Evolutionary conservation across 1,140 invertebrate species (phyloP), one percentile per base, ranked within the genome.

Genomic region (Drosophila santomea): DNA sequence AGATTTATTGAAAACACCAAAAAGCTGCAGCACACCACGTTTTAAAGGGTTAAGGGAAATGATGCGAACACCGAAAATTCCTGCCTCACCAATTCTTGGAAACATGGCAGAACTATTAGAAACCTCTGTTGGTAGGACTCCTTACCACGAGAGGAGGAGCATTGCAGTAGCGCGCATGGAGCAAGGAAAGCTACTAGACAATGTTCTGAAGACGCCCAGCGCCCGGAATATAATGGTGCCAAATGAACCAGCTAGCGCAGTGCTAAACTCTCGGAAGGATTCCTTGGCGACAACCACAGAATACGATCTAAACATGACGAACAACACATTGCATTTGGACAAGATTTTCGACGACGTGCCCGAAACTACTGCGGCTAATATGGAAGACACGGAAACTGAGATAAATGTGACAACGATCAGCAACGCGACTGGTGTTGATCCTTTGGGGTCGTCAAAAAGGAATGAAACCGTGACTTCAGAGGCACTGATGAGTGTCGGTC

Each of bases 191-290:
- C 44, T 38, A 12, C 60, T 78, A 1, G 86, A 90, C 6, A 20
- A 54, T 47, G 75, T 80, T 50, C 54, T 91, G 7, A 91, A 82
- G 25, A 91, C 90, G 2, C 90, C 90, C 20, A 78, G 86, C 4
- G 90, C 80, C 10, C 85, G 79, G 41, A 73, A 90, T 48, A 68
- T 90, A 4, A 91, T 91, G 90, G 84, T 91, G 45, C 83, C 90
- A n/a, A 78, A 54, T 23, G 72, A 85, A 6, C 90, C 90, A 3
- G 78, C 82, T 2, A 91, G 85, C 48, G 80, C 80, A 0, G 57
- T 91, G 2, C 44, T 91, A 1, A 74, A 90, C 28, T 54, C 77
- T 8, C 51, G 59, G 2, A 45, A 45, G 0, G 50, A 52, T 55
- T 71, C 58, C 2, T 4, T 67, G 0, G 55, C 47, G 3, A 28